Conservation (phyloP, 2,888 invertebrate genomes). For the Gryllus longicercus region DNA sequence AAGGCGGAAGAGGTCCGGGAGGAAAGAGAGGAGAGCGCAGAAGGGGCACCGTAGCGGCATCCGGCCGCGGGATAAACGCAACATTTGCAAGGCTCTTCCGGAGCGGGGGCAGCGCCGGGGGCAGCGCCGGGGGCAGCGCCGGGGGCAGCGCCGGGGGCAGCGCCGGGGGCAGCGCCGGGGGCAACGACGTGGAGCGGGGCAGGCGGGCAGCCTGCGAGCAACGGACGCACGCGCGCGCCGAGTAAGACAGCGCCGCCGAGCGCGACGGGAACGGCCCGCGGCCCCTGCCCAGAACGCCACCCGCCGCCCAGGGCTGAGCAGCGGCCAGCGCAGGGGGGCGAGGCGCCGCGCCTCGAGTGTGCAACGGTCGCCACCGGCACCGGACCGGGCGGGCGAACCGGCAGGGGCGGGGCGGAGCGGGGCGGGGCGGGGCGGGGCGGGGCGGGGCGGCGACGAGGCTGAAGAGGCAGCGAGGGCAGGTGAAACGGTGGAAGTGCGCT, state of each 20-base stretch:
- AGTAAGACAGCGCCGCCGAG: no score
- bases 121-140: not conserved
- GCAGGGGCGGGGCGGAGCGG: not conserved
- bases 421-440: not conserved
- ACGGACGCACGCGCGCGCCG: no score
- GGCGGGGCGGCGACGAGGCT: no score
- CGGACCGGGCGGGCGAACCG: not conserved
- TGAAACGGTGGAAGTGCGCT: not conserved
- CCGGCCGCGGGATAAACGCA: not conserved
- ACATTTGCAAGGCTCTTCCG: not conserved
- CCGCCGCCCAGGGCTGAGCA: no score
- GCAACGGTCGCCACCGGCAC: not conserved
- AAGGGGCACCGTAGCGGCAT: not conserved
- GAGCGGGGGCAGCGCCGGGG: not conserved
- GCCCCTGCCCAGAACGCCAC: no score
- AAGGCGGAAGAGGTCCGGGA: not conserved
- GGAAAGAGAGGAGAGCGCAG: not conserved
- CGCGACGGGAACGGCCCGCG: no score
- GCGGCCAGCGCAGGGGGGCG: no score
- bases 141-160: not conserved
- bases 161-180: no score
- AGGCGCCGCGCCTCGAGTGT: no score
- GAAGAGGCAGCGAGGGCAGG: not conserved
- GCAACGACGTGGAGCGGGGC: no score
- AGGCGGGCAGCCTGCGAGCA: no score